Percentiles rank a stretch among this genome's conserved stretches.
phyloP scores from a whole-genome alignment of 2,888 invertebrate genomes.

The Conops quadrifasciatus region DNA sequence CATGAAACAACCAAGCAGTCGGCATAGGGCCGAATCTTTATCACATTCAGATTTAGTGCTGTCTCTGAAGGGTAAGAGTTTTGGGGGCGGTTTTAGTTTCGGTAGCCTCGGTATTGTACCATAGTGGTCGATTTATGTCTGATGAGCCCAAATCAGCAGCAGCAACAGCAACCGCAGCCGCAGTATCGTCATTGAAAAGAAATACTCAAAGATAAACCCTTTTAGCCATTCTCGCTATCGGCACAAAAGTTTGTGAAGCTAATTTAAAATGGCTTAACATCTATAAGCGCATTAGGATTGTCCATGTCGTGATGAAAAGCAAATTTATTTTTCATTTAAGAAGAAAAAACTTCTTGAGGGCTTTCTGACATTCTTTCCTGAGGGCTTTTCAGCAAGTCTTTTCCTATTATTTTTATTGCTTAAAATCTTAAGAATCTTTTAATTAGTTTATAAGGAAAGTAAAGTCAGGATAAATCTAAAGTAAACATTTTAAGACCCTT shows the following conservation, averaged over 20 bases:
- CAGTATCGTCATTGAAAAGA: background rate
- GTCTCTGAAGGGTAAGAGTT: too few species aligned
- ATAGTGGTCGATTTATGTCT: slow-evolving; percentile 29
- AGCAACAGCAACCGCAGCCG: background rate
- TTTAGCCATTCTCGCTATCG: background rate
- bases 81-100: background rate
- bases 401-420: too few species aligned
- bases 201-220: slow-evolving; percentile 2
- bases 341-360: too few species aligned
- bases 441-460: too few species aligned
- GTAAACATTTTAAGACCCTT: too few species aligned
- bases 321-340: too few species aligned
- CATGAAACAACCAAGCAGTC: background rate
- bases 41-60: too few species aligned
- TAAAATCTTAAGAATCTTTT: too few species aligned
- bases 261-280: slow-evolving; percentile 7
- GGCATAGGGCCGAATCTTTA: background rate
- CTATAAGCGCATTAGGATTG: background rate
- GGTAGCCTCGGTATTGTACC: background rate
- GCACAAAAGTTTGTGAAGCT: slow-evolving; percentile 6
- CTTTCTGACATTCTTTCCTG: too few species aligned
- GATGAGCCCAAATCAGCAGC: slow-evolving; percentile 20
- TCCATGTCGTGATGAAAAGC: too few species aligned
- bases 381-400: too few species aligned
- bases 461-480: too few species aligned